A percentile compares a stretch with the other conserved stretches of the same genome.
Evolutionary conservation across 2,113 vertebrate genomes (phyloP).

Genomic region (Lycaon pictus): DNA sequence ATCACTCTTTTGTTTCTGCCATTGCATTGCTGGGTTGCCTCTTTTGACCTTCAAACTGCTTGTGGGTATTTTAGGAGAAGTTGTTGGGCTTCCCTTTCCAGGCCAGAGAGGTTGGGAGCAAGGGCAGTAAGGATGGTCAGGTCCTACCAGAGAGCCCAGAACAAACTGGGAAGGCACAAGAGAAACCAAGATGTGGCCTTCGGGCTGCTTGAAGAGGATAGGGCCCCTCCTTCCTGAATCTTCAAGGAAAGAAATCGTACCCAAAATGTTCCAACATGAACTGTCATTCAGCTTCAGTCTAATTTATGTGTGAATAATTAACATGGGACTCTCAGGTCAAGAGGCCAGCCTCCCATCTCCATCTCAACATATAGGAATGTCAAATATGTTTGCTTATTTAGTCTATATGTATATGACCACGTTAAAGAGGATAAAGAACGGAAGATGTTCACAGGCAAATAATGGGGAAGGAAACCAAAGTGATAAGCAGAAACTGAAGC

Average conservation of each 20-base stretch:
- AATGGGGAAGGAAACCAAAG: not conserved
- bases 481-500: not conserved
- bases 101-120: not conserved
- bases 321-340: not conserved
- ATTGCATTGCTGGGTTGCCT: not conserved
- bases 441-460: not conserved
- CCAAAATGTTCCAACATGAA: not conserved
- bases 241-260: not conserved
- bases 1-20: constrained; percentile 40
- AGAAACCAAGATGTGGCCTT: not conserved
- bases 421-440: not conserved
- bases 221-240: not conserved
- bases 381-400: not conserved
- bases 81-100: not conserved
- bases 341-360: not conserved
- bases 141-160: not conserved
- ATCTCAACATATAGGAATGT: not conserved
- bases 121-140: not conserved
- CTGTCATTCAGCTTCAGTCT: not conserved
- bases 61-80: constrained; percentile 5
- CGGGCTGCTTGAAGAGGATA: not conserved
- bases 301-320: not conserved
- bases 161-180: not conserved
- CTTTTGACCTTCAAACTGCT: constrained; percentile 38
- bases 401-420: not conserved